These are phyloP conservation scores for Catharus minimus DNA, from an alignment of 2,113 vertebrate species.

Conservation along the genomic window DNA sequence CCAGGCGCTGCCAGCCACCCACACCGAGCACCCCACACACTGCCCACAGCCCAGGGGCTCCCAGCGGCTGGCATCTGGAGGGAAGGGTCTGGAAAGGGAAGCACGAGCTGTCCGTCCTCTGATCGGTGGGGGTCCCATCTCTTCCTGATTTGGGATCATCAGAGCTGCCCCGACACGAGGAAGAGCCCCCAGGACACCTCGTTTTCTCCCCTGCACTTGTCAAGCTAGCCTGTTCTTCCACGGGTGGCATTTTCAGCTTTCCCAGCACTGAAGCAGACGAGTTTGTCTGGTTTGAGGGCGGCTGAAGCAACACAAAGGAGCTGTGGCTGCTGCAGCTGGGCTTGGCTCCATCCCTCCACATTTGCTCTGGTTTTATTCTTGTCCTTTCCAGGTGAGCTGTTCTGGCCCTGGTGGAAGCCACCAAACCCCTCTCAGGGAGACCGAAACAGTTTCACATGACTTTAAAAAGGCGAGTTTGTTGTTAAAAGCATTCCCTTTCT, in stretches of 20 bases:
- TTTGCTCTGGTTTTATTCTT: not conserved
- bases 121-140: fast-evolving
- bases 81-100: not conserved
- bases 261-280: not conserved
- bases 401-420: not conserved
- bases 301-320: not conserved
- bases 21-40: fast-evolving
- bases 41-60: not conserved
- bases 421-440: not conserved
- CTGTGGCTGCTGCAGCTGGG: not conserved
- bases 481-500: not conserved
- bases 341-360: not conserved
- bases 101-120: fast-evolving
- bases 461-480: fast-evolving
- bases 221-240: not conserved
- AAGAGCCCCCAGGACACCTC: not conserved
- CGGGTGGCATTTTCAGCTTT: not conserved
- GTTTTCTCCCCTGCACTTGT: not conserved
- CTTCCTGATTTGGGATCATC: fast-evolving
- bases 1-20: fast-evolving
- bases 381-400: not conserved
- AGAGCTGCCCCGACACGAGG: not conserved
- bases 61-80: fast-evolving
- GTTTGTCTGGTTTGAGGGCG: fast-evolving
- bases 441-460: not conserved